phyloP scores from a whole-genome alignment of 2,888 invertebrate species.

The Leptinotarsa juncta region DNA sequence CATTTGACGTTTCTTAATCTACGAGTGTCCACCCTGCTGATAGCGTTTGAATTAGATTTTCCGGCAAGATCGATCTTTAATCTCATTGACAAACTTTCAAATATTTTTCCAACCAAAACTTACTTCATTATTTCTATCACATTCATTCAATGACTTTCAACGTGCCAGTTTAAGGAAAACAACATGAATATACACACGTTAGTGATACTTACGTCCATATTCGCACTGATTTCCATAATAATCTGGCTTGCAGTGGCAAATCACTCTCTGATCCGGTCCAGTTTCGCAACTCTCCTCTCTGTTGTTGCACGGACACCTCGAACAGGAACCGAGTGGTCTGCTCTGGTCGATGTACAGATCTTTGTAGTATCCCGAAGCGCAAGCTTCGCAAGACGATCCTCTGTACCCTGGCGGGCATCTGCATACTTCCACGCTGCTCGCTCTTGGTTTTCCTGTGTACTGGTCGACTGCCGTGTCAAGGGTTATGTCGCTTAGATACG shows the following conservation, averaged over 20 bases:
- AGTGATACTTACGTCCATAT: slow-evolving; percentile 49
- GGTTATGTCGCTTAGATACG: slow-evolving; percentile 84
- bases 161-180: not conserved
- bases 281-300: slow-evolving; percentile 75
- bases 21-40: too few relatives aligned
- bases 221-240: slow-evolving; percentile 79
- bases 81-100: too few relatives aligned
- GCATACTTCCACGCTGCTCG: slow-evolving; percentile 84
- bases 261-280: slow-evolving; percentile 70
- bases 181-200: not conserved
- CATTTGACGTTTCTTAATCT: too few relatives aligned
- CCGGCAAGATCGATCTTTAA: too few relatives aligned
- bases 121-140: too few relatives aligned
- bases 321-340: slow-evolving; percentile 73
- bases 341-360: slow-evolving; percentile 69
- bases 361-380: slow-evolving; percentile 78
- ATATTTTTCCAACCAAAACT: too few relatives aligned
- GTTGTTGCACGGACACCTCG: slow-evolving; percentile 82
- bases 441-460: slow-evolving; percentile 72
- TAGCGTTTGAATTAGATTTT: too few relatives aligned
- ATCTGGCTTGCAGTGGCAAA: slow-evolving; percentile 78
- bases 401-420: slow-evolving; percentile 71
- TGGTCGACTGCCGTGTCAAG: slow-evolving; percentile 84
- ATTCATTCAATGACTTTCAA: not conserved
- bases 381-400: slow-evolving; percentile 88